A percentile compares a stretch with the other conserved stretches of the same genome.
Conservation (phyloP, 2,113 vertebrate genomes). For the Tringa solitaria region DNA sequence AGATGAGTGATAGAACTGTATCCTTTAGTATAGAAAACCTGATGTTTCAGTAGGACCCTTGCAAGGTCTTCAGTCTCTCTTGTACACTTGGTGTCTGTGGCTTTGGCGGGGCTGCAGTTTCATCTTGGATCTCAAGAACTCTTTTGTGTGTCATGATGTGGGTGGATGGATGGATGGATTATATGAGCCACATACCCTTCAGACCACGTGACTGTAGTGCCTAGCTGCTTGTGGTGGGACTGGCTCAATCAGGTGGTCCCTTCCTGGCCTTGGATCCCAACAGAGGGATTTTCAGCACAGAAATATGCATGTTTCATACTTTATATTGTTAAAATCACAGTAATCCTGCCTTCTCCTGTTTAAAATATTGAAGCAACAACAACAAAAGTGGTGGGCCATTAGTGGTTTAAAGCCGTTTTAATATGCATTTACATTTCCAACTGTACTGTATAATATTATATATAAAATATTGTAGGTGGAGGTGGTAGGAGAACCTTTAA, state of each 20-base stretch:
- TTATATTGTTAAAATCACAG: background rate
- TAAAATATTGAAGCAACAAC: background rate
- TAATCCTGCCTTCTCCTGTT: background rate
- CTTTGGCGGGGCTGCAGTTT: background rate
- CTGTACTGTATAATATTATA: background rate
- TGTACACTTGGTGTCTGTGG: rapidly evolving
- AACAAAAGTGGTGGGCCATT: background rate
- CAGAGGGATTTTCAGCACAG: background rate
- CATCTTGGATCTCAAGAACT: background rate
- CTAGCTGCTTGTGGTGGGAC: background rate
- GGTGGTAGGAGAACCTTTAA: background rate
- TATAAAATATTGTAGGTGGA: background rate
- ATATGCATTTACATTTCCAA: background rate
- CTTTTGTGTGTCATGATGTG: background rate
- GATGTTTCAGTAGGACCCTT: background rate
- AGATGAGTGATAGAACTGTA: background rate
- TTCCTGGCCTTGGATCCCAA: background rate
- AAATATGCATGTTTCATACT: background rate
- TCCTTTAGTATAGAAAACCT: background rate
- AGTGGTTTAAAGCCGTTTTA: background rate
- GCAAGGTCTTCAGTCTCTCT: background rate
- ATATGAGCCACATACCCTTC: background rate
- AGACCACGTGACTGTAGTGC: background rate
- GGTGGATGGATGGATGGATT: background rate
- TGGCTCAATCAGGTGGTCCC: background rate